Conservation (phyloP, 1,140 invertebrate species). For the Zaprionus ornatus region DNA sequence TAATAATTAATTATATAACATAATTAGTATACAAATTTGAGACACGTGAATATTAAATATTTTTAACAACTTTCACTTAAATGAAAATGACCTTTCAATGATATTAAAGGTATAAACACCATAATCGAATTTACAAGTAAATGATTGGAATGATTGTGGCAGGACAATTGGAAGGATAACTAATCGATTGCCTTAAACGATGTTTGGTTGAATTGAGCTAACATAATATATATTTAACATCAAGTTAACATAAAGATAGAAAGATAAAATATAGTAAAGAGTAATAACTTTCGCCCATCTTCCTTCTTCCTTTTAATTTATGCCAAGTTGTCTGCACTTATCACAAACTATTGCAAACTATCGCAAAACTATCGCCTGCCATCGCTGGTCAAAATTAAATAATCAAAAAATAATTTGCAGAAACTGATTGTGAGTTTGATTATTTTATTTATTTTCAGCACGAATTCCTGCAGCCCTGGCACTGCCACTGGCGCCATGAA, state of each 20-base stretch:
- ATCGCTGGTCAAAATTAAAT: neutral
- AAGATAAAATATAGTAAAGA: too few species aligned
- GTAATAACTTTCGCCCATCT: neutral
- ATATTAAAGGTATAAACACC: too few species aligned
- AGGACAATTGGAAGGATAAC: too few species aligned
- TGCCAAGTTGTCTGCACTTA: neutral
- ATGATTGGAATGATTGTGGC: too few species aligned
- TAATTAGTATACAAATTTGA: too few species aligned
- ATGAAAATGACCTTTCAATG: too few species aligned
- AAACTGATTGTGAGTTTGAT: slow-evolving; percentile 2
- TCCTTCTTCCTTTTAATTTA: too few species aligned
- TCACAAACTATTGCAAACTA: neutral
- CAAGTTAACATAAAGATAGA: too few species aligned
- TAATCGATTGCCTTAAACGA: neutral
- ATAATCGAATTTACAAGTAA: too few species aligned
- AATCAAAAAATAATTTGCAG: neutral
- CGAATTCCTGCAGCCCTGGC: slow-evolving; percentile 34
- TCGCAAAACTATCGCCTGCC: neutral
- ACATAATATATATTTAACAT: neutral
- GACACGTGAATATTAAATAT: too few species aligned
- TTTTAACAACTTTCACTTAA: too few species aligned
- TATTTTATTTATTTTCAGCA: neutral
- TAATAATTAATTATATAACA: too few species aligned
- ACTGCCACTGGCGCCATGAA: neutral
- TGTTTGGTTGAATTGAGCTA: neutral